Base-by-base conservation (phyloP, 2,888 invertebrate species). In the Baronia brevicornis region DNA sequence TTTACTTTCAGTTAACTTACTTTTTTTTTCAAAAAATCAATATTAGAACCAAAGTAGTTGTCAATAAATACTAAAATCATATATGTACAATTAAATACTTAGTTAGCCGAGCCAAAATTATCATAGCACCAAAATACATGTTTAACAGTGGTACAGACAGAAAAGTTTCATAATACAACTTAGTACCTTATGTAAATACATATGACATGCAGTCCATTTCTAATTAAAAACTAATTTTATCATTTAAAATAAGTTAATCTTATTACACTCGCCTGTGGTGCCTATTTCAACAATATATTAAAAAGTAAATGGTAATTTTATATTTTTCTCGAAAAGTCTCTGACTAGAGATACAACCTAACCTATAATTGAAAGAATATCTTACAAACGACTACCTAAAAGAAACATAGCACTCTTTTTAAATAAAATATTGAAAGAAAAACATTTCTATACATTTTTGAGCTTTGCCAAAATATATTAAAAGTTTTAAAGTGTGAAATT, bases 341-440 rank as follows among this genome's bases (percentile, higher is more conserved):
- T 84, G 84, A 84, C 84, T 84, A 84, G 84, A 82, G 78, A 80
- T 78, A 71, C 62, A 67, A 63, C 57, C 68, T 77, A 77, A 60
- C 52, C 75, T 79, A 79, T 42, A 69, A 72, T 64, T 68, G 68
- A 74, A 70, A 55, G 47, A 60, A 67, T 71, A 70, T 42, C 44
- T 48, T 62, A 62, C 14, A 33, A 64, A 67, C 62, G 53, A 63
- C 67, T 74, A 70, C 45, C 61, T 70, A 74, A 58, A 53, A 52
- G 53, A 70, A 72, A 77, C 74, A 73, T 75, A 80, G 77, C 78
- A 79, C 78, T 75, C 77, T 64, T 69, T 59, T 57, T 69, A 73
- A 65, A 69, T 44, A 65, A 62, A 59, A 58, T 53, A 60, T 52
- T 46, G 50, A 48, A 55, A 54, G 61, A 58, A 54, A 56, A 55